Evolutionary conservation across 2,888 invertebrate genomes (phyloP).

Genomic region (Spodoptera exigua): DNA sequence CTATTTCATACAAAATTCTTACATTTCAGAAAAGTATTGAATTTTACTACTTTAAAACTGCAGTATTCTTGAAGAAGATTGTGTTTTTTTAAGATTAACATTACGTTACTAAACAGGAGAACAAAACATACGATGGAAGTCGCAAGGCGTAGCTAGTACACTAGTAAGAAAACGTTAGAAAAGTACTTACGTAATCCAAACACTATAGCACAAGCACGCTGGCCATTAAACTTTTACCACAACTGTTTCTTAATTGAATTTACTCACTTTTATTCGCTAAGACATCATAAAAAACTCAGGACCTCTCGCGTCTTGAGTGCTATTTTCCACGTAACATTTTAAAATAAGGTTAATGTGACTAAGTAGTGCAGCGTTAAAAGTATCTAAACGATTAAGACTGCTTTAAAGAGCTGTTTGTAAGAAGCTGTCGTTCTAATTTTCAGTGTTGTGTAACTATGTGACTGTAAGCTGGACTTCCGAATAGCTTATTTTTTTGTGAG

Average conservation of each 20-base stretch:
- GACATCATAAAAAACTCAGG: slow-evolving; percentile 48
- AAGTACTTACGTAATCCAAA: slow-evolving; percentile 24
- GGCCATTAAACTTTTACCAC: slow-evolving; percentile 29
- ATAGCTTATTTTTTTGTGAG: slow-evolving; percentile 16
- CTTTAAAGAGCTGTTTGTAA: slow-evolving; percentile 12
- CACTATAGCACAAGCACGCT: slow-evolving; percentile 7
- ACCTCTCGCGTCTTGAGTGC: slow-evolving; percentile 37
- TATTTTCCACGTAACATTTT: slow-evolving; percentile 43
- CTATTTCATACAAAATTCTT: no score
- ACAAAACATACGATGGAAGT: no score
- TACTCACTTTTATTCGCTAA: slow-evolving; percentile 33
- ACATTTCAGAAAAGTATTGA: no score
- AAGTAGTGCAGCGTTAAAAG: slow-evolving; percentile 46
- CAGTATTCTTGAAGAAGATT: no score
- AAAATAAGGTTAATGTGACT: slow-evolving; percentile 43
- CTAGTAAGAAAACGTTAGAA: neutral
- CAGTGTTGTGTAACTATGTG: slow-evolving; percentile 18
- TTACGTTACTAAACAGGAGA: no score
- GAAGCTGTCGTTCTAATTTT: slow-evolving; percentile 38
- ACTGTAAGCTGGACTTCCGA: neutral
- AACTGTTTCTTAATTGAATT: slow-evolving; percentile 45
- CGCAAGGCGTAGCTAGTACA: no score
- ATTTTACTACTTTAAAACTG: no score
- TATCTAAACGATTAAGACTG: slow-evolving; percentile 20
- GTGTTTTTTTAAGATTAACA: no score